Base-by-base conservation (phyloP, 2,888 invertebrate species). In the Phytoseiulus persimilis region DNA sequence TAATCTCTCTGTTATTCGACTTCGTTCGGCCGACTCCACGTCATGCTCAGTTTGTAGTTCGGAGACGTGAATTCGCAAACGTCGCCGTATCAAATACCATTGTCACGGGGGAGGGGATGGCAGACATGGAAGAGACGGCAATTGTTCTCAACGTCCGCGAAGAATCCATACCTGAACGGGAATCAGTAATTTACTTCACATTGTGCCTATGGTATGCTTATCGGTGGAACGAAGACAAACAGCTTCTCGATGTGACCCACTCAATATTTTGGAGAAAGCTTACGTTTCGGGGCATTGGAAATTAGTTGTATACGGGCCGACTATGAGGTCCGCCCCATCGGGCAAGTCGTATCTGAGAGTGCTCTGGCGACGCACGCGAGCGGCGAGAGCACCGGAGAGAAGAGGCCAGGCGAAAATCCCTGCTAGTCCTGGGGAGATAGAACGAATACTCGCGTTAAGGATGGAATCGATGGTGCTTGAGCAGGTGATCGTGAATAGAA, bases 121-220 rank as follows among this genome's bases (percentile, higher is more conserved):
- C 87, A 87, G 32, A 87, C 14, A 32, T 87, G 87, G 87, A 87
- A 87, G 5, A 87, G 32, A 39, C 87, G 87, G 87, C 87, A 87
- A 31, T 32, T 45, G 87, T 32, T 87, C 33, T 87, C 87, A 23
- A 87, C 45, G 45, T 87, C 87, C 39, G 87, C 87, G 33, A n/a
- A 87, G 33, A 39, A 87, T 31, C 87, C 87, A n/a, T 87, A 87
- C 32, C 87, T 87, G 32, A 9, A n/a, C 14, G 31, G 28, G 33
- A 84, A 39, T 39, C 39, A 9, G 39, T 39, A n/a, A n/a, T n/a
- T n/a, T n/a, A n/a, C n/a, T n/a, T n/a, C n/a, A n/a, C n/a, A n/a
- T n/a, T n/a, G n/a, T n/a, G n/a, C n/a, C n/a, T n/a, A n/a, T n/a
- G n/a, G n/a, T n/a, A n/a, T n/a, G n/a, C n/a, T n/a, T n/a, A n/a